A percentile compares a stretch with the other conserved stretches of the same genome.
phyloP scores from a whole-genome alignment of 2,888 invertebrate genomes.

The Drosophila mettleri region DNA sequence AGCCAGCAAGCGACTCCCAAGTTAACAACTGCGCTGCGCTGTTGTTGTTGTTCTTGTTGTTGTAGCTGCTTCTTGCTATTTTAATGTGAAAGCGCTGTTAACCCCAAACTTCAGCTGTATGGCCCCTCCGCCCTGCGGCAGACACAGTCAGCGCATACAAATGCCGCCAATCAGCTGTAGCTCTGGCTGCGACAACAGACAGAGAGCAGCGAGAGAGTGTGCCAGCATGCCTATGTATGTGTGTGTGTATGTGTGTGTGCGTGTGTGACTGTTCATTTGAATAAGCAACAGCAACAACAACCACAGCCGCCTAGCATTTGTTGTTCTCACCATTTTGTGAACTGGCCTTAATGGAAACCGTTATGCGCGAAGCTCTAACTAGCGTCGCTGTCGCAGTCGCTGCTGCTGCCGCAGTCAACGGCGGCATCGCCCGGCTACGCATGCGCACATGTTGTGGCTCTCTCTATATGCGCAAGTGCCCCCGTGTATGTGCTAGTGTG shows the following conservation, averaged over 20 bases:
- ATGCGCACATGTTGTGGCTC: conserved; percentile 71
- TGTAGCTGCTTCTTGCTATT: conserved; percentile 73
- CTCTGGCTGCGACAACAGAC: conserved; percentile 69
- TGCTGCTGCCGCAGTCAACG: conserved; percentile 26
- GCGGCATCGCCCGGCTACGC: conserved; percentile 60
- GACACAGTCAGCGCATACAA: conserved; percentile 36
- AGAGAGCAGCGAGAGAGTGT: conserved; percentile 57
- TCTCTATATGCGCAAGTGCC: conserved; percentile 27
- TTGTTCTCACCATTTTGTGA: conserved; percentile 67
- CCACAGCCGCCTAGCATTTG: conserved; percentile 62
- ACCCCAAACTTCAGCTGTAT: conserved; percentile 58
- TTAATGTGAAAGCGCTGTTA: conserved; percentile 82
- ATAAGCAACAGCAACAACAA: conserved; percentile 64
- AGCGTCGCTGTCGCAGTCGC: conserved; percentile 44
- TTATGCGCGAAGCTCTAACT: conserved; percentile 81
- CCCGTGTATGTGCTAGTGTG: conserved; percentile 5
- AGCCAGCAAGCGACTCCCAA: conserved; percentile 55
- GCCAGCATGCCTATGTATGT: conserved; percentile 14
- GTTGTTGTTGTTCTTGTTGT: conserved; percentile 45
- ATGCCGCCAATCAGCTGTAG: conserved; percentile 79
- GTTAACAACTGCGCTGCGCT: conserved; percentile 30
- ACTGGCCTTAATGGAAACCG: conserved; percentile 85
- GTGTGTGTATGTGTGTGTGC: conserved; percentile 35
- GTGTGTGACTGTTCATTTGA: conserved; percentile 73
- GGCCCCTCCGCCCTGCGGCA: not conserved